A percentile compares a stretch with the other conserved stretches of the same genome.
These are phyloP conservation scores for Orchesellides sinensis DNA, from an alignment of 2,888 invertebrate genomes.

Conservation along the genomic window DNA sequence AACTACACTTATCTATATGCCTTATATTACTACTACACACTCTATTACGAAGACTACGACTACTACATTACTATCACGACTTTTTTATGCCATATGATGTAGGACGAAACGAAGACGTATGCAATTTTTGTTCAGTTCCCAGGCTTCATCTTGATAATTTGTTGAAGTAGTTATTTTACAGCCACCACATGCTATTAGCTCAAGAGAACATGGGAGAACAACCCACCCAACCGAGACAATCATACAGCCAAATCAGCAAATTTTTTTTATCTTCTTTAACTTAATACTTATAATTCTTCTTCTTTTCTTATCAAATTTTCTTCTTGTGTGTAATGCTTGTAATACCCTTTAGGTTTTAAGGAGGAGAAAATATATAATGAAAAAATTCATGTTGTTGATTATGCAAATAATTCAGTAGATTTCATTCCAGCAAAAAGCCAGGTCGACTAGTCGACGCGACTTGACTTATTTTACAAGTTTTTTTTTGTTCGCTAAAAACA, in stretches of 20 bases:
- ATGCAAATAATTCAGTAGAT: conserved; percentile 59
- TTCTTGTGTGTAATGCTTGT: too few species aligned
- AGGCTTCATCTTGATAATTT: conserved; percentile 66
- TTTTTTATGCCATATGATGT: background rate
- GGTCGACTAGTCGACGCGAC: conserved; percentile 58
- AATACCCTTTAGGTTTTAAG: background rate
- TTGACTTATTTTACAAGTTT: conserved; percentile 55
- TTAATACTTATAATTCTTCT: background rate
- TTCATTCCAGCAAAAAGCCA: conserved; percentile 46
- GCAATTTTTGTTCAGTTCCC: conserved; percentile 52
- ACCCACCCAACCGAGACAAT: conserved; percentile 64
- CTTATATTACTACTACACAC: conserved; percentile 21
- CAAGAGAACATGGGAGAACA: conserved; percentile 60
- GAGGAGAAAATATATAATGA: conserved; percentile 6
- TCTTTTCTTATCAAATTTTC: conserved; percentile 27
- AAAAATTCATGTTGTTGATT: conserved; percentile 56
- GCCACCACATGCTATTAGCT: conserved; percentile 61
- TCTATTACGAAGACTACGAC: background rate
- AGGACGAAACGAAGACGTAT: too few species aligned
- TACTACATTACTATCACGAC: background rate
- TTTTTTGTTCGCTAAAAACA: conserved; percentile 30
- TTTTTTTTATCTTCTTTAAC: conserved; percentile 2
- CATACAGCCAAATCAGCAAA: conserved; percentile 53
- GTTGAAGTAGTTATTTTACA: conserved; percentile 66
- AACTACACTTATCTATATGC: conserved; percentile 32